Evolutionary conservation across 2,797 vertebrate genomes (phyloP).

Genomic region (Philypnodon macrostomus): DNA sequence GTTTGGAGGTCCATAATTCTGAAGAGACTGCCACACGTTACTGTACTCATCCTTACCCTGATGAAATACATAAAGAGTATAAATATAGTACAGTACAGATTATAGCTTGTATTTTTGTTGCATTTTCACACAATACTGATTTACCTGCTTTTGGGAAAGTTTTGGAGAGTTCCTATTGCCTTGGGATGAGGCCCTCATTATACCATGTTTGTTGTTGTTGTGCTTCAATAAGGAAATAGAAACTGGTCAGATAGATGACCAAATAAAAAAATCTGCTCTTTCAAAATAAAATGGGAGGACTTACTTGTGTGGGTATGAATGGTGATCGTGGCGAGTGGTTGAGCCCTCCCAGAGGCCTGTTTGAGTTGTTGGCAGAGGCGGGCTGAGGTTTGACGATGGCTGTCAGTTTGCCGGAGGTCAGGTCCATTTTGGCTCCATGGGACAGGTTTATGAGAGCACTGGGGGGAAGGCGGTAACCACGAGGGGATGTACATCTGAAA

Average conservation of each 20-base stretch:
- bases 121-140: no score
- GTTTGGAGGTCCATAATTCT: constrained; percentile 80
- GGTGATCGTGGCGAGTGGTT: constrained; percentile 92
- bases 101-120: no score
- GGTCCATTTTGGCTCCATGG: constrained; percentile 86
- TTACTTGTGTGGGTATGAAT: constrained; percentile 89
- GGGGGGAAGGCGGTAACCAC: constrained; percentile 90
- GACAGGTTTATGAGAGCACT: constrained; percentile 95
- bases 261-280: background rate
- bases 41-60: constrained; percentile 80
- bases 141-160: constrained; percentile 77
- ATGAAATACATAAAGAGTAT: background rate
- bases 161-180: constrained; percentile 76
- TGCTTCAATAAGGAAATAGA: constrained; percentile 52
- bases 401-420: constrained; percentile 85
- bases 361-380: constrained; percentile 56
- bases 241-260: background rate
- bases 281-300: no score
- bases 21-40: constrained; percentile 90
- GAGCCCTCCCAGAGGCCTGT: constrained; percentile 80
- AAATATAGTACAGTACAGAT: background rate
- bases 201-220: constrained; percentile 80
- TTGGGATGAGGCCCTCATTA: constrained; percentile 75
- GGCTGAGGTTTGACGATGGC: constrained; percentile 94
- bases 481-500: constrained; percentile 82